Conservation (phyloP, 2,113 vertebrate species). For the Eidolon helvum region DNA sequence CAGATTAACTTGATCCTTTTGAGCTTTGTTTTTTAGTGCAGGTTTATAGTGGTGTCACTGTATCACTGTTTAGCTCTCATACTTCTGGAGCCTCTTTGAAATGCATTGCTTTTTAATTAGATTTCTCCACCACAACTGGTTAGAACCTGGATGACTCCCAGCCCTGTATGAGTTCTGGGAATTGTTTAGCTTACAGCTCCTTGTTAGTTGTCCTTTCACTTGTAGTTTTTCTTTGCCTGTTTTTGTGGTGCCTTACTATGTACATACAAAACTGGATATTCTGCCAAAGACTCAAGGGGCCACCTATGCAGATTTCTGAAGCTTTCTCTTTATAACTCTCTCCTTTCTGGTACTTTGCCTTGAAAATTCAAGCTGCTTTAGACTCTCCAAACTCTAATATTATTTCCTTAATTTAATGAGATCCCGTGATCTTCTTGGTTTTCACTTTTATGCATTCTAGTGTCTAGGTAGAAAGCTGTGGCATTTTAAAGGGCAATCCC, state of each 20-base stretch:
- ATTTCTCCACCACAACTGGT: not conserved
- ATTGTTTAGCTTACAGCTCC: not conserved
- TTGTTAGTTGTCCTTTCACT: constrained; percentile 24
- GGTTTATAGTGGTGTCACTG: not conserved
- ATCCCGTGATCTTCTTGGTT: not conserved
- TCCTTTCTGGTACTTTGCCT: not conserved
- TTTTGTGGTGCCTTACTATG: constrained; percentile 35
- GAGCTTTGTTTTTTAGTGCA: not conserved
- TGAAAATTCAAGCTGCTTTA: not conserved
- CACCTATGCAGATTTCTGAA: constrained; percentile 33
- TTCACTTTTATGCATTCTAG: not conserved
- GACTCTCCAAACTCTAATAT: not conserved
- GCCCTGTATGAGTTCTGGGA: constrained; percentile 26
- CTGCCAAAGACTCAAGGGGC: constrained; percentile 24
- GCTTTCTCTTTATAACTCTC: not conserved
- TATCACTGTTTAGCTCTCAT: not conserved
- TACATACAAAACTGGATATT: not conserved
- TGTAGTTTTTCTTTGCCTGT: not conserved
- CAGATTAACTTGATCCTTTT: not conserved
- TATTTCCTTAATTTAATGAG: not conserved
- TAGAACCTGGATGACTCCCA: constrained; percentile 36
- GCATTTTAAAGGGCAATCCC: not conserved
- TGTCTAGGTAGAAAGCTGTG: not conserved
- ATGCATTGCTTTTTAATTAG: not conserved
- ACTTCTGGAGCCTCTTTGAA: not conserved